Percentiles rank a stretch among this genome's conserved stretches.
phyloP scores from a whole-genome alignment of 1,140 invertebrate species.

The Helicorthomorpha holstii region DNA sequence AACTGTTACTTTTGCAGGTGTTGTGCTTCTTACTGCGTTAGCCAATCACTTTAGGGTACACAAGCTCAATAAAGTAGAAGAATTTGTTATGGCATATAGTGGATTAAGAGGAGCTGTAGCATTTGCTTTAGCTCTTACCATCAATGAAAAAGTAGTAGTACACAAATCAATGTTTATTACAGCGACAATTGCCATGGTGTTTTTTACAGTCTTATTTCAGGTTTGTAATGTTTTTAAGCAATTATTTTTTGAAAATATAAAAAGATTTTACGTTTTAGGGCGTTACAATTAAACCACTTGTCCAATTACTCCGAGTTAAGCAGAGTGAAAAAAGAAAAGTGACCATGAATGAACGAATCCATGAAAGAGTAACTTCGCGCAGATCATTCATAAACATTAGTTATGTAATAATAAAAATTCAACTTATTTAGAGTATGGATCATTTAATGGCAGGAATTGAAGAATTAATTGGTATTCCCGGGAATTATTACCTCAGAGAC shows the following conservation, averaged over 20 bases:
- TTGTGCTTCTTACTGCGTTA: constrained; percentile 69
- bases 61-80: constrained; percentile 83
- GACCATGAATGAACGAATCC: constrained; percentile 90
- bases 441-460: constrained; percentile 91
- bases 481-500: constrained; percentile 82
- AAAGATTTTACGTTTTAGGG: constrained; percentile 36
- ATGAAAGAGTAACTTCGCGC: constrained; percentile 61
- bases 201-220: constrained; percentile 94
- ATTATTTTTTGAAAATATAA: not conserved
- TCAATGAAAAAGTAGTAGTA: constrained; percentile 56
- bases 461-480: constrained; percentile 83
- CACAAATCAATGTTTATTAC: constrained; percentile 87
- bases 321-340: constrained; percentile 70
- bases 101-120: constrained; percentile 95
- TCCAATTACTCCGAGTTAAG: constrained; percentile 88
- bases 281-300: constrained; percentile 93
- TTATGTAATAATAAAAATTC: not conserved
- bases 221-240: constrained; percentile 27
- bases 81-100: constrained; percentile 98
- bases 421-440: constrained; percentile 62
- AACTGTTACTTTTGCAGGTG: constrained; percentile 44
- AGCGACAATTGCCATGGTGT: constrained; percentile 92
- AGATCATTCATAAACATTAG: too few relatives aligned
- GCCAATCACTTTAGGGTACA: constrained; percentile 83
- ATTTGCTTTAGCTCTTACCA: constrained; percentile 85